Evolutionary conservation across 2,797 vertebrate genomes (phyloP).

Genomic region (Chromis chromis): DNA sequence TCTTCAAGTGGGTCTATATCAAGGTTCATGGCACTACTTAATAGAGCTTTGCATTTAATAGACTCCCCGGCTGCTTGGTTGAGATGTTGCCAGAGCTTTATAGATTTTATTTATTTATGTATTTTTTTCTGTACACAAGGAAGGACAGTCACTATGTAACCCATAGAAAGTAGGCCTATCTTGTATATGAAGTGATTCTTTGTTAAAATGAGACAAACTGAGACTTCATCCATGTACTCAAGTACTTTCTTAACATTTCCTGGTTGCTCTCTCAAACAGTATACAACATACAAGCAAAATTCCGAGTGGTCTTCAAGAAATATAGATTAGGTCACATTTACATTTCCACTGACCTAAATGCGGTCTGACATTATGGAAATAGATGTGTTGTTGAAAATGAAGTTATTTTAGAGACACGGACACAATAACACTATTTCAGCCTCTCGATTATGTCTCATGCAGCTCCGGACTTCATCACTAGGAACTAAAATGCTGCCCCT

Average conservation of each 20-base stretch:
- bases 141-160: constrained; percentile 43
- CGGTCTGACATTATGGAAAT: constrained; percentile 63
- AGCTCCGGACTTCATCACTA: constrained; percentile 70
- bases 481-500: constrained; percentile 69
- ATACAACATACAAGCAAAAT: neutral
- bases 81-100: constrained; percentile 66
- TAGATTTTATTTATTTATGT: constrained; percentile 47
- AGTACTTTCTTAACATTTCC: neutral
- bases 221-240: neutral
- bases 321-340: constrained; percentile 44
- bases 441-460: constrained; percentile 68
- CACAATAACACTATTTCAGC: constrained; percentile 68
- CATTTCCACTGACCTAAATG: constrained; percentile 57
- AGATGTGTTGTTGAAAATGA: constrained; percentile 63
- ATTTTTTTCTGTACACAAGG: constrained; percentile 36
- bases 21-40: constrained; percentile 71
- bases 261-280: neutral
- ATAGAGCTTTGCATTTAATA: constrained; percentile 74
- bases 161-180: constrained; percentile 29
- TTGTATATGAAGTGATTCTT: too few species aligned
- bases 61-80: constrained; percentile 53
- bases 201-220: neutral
- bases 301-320: constrained; percentile 10
- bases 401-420: constrained; percentile 57
- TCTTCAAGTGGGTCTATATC: constrained; percentile 62